These are phyloP conservation scores for Diadumene lineata DNA, from an alignment of 92 coral and sea anemone species.

Conservation along the genomic window DNA sequence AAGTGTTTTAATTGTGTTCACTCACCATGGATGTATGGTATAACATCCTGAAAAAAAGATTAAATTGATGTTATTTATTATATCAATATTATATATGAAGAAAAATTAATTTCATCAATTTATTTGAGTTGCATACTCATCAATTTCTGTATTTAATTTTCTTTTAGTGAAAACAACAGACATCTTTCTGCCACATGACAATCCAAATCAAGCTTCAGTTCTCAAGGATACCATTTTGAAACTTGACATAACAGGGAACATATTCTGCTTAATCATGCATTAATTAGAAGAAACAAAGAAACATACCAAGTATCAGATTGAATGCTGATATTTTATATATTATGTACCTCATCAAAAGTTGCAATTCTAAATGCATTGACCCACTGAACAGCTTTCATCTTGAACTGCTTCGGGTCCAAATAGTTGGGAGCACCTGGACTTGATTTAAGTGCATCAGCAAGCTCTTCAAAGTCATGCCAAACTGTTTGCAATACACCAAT, in stretches of 20 bases:
- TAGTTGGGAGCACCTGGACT: conserved; percentile 19
- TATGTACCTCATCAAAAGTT: conserved; percentile 31
- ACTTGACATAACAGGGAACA: too few species aligned
- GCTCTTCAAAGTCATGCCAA: conserved; percentile 16
- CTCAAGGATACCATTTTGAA: too few species aligned
- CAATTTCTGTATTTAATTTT: too few species aligned
- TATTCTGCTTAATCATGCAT: not conserved
- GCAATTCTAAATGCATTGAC: conserved; percentile 22
- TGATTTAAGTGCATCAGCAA: conserved; percentile 23
- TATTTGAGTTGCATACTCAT: conserved; percentile 2
- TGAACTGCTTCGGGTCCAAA: conserved; percentile 31
- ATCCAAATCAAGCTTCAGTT: too few species aligned
- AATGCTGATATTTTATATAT: not conserved
- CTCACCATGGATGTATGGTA: conserved; percentile 36
- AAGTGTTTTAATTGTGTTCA: not conserved
- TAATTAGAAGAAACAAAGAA: not conserved
- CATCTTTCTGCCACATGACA: too few species aligned
- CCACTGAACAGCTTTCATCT: conserved; percentile 35
- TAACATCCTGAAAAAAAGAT: conserved; percentile 26
- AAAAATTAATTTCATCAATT: not conserved
- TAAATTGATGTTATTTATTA: not conserved
- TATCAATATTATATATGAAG: not conserved
- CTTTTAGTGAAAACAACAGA: too few species aligned
- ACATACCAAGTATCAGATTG: not conserved
- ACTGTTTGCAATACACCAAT: not conserved